phyloP scores from a whole-genome alignment of 2,797 vertebrate species.

The Acanthis flammea region DNA sequence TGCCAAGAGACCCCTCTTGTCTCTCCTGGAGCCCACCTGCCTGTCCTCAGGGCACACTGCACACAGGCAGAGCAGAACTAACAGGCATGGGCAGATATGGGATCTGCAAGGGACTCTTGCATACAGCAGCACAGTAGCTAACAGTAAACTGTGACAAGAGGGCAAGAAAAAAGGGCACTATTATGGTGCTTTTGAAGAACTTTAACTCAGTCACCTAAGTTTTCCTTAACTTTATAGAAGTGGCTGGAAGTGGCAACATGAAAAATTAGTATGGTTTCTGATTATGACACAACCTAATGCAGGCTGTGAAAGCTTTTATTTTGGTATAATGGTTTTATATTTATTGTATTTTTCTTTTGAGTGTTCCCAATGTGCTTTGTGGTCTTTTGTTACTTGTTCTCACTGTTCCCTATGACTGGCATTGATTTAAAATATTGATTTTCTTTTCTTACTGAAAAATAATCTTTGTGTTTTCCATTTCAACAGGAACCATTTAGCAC shows the following conservation, averaged over 20 bases:
- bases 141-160: not conserved
- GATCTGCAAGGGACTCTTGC: not conserved
- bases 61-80: not conserved
- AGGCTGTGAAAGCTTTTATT: not conserved
- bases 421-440: conserved; percentile 52
- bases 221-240: not conserved
- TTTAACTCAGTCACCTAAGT: not conserved
- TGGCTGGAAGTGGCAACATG: not conserved
- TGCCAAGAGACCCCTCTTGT: not conserved
- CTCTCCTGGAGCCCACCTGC: accelerated
- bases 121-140: not conserved
- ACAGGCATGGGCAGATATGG: too few species aligned
- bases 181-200: not conserved
- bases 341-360: conserved; percentile 1
- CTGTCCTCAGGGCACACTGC: accelerated
- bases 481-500: conserved; percentile 13
- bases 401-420: not conserved
- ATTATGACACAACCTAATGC: not conserved
- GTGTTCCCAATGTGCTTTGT: not conserved
- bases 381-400: conserved; percentile 12
- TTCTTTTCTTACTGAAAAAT: conserved; percentile 50
- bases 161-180: not conserved
- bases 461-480: conserved; percentile 47
- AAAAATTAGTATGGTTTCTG: not conserved
- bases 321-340: not conserved